phyloP scores from a whole-genome alignment of 2,888 invertebrate species.

The Leptopilina myrica region DNA sequence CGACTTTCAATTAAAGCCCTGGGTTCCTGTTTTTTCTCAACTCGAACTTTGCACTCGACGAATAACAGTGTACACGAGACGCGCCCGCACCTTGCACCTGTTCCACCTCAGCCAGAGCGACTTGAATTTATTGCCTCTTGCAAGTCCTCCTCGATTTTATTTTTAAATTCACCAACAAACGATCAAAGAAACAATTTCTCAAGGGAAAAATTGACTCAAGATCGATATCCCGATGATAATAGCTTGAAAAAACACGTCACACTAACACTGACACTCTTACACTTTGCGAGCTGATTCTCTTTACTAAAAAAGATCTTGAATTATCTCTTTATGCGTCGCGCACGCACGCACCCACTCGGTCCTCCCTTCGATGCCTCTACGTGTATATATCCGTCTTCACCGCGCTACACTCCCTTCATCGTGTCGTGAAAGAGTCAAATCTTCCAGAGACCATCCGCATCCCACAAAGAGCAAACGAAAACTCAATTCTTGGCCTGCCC shows the following conservation, averaged over 20 bases:
- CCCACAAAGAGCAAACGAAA: conserved; percentile 63
- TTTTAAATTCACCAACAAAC: neutral
- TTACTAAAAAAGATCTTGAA: neutral
- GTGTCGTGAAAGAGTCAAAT: conserved; percentile 53
- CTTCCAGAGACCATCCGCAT: conserved; percentile 58
- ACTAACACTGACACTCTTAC: conserved; percentile 27
- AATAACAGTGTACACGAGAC: conserved; percentile 24
- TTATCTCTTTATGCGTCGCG: conserved; percentile 23
- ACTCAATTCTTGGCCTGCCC: conserved; percentile 49
- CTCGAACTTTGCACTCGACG: conserved; percentile 11
- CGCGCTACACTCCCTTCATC: conserved; percentile 42
- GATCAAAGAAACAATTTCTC: neutral
- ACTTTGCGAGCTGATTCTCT: conserved; percentile 4
- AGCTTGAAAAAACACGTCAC: conserved; percentile 12
- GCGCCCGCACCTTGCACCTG: conserved; percentile 63
- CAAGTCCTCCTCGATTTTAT: neutral
- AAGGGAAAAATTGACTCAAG: neutral
- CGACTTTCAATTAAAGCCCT: conserved; percentile 49
- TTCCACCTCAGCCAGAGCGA: conserved; percentile 46
- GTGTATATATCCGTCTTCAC: conserved; percentile 24
- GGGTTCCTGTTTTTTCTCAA: neutral
- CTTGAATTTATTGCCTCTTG: conserved; percentile 9
- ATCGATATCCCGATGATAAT: conserved; percentile 26
- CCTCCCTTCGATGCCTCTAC: conserved; percentile 39
- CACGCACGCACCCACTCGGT: conserved; percentile 40